These are phyloP conservation scores for Callaeas wilsoni DNA, from an alignment of 2,113 vertebrate species.

Conservation along the genomic window DNA sequence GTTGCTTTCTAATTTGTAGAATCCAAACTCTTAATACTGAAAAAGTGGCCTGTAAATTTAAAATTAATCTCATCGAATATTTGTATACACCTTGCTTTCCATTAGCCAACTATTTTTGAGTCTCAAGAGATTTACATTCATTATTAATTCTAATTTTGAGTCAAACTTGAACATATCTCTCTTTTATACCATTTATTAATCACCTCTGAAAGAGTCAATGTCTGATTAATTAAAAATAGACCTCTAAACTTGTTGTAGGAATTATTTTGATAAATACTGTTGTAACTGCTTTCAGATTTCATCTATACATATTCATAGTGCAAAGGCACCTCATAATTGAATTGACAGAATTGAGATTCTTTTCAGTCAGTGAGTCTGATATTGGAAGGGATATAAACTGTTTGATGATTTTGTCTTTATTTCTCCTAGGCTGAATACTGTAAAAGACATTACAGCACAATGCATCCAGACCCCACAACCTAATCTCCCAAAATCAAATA, in stretches of 20 bases:
- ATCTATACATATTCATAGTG: neutral
- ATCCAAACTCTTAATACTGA: neutral
- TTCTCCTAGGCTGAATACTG: neutral
- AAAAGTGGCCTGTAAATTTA: neutral
- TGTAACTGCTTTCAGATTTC: neutral
- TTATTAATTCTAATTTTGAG: neutral
- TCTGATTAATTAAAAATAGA: neutral
- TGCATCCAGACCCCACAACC: neutral
- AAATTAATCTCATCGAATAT: neutral
- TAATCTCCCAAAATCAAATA: neutral
- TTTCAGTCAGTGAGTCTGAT: neutral
- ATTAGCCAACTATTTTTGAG: neutral
- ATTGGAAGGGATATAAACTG: neutral
- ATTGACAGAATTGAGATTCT: neutral
- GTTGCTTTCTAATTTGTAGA: neutral
- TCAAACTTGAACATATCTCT: neutral
- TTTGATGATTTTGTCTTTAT: neutral
- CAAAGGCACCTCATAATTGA: neutral
- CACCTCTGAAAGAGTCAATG: neutral
- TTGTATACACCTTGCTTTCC: neutral
- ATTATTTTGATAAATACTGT: neutral
- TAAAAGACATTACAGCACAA: neutral
- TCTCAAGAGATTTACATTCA: neutral
- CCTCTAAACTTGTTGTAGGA: neutral
- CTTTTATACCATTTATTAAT: neutral